A percentile compares a stretch with the other conserved stretches of the same genome.
phyloP scores from a whole-genome alignment of 1,140 invertebrate genomes.

The Bombus confusus region DNA sequence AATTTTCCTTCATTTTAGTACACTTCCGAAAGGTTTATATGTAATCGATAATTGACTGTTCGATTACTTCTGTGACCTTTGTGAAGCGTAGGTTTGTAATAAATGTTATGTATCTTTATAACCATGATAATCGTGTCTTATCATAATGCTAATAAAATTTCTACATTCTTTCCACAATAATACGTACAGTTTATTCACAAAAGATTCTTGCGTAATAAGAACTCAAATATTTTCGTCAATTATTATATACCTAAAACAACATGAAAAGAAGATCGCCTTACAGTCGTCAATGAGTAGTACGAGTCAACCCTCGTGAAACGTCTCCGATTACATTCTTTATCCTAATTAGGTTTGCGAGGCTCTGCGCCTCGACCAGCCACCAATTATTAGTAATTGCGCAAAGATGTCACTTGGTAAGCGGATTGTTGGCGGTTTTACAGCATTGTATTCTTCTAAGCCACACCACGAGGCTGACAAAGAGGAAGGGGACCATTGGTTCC shows the following conservation, averaged over 20 bases:
- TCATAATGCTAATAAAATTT: no score
- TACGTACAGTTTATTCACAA: neutral
- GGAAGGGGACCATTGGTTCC: constrained; percentile 72
- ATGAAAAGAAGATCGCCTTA: neutral
- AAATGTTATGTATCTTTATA: no score
- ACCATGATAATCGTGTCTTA: no score
- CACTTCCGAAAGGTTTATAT: no score
- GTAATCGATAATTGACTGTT: no score
- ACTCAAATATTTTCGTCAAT: neutral
- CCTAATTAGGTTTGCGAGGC: constrained; percentile 77
- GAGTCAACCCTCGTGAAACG: constrained; percentile 44
- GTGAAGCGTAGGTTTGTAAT: no score
- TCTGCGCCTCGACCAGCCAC: constrained; percentile 69
- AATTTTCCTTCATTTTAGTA: no score
- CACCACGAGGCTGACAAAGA: constrained; percentile 64
- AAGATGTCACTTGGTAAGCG: constrained; percentile 82
- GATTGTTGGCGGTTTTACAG: constrained; percentile 78
- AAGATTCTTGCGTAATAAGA: neutral
- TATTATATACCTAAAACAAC: neutral
- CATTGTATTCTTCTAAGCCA: constrained; percentile 75
- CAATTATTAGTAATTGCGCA: constrained; percentile 83
- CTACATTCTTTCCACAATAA: no score
- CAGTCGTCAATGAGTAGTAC: constrained; percentile 7
- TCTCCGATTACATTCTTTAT: constrained; percentile 74
- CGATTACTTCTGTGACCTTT: no score